Evolutionary conservation across 2,797 vertebrate genomes (phyloP), one percentile per base, ranked within the genome.

Genomic region (Bufotes viridis): DNA sequence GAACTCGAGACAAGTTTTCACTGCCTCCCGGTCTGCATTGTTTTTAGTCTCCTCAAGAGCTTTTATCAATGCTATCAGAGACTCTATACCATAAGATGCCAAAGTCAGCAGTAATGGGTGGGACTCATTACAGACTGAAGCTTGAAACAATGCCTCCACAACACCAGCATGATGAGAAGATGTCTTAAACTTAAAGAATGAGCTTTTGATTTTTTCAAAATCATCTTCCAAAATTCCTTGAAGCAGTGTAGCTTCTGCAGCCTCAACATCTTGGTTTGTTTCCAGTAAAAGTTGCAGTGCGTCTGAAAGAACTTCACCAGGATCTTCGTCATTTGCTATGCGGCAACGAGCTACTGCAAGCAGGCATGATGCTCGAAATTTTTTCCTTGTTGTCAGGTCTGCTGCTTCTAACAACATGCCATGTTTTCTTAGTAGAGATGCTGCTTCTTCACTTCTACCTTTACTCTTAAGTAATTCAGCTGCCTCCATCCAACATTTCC

Each of bases 1-100:
- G 91, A 95, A 96, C 58, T 95, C 94, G 80, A 95, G 94, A 90
- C 95, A 95, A 14, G 93, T 95, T 69, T 95, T 96, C 65, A 96
- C 94, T 93, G 95, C 95, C 79, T 95, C 95, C 84, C 93, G 95
- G 88, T 96, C 94, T 0, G 92, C 94, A 0, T 96, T 96, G 89
- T 91, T 96, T 81, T 90, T 91, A 51, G 93, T 93, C 42, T 92
- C 93, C 51, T 91, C 91, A 42, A 96, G 92, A 22, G 91, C 90
- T 2, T 82, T 93, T 63, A 93, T 93, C 60, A 96, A 90, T 26
- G 51, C 91, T 61, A 96, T 88, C 70, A 96, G 93, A 53, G 91
- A 91, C 72, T 91, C 88, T 72, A 95, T 89, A 57, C 95, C 95
- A 0, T 2, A 78, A 0, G 49, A 78, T 29, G 92, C 94, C 90